Evolutionary conservation across 2,797 vertebrate species (phyloP).

Genomic region (Danio tinwini): DNA sequence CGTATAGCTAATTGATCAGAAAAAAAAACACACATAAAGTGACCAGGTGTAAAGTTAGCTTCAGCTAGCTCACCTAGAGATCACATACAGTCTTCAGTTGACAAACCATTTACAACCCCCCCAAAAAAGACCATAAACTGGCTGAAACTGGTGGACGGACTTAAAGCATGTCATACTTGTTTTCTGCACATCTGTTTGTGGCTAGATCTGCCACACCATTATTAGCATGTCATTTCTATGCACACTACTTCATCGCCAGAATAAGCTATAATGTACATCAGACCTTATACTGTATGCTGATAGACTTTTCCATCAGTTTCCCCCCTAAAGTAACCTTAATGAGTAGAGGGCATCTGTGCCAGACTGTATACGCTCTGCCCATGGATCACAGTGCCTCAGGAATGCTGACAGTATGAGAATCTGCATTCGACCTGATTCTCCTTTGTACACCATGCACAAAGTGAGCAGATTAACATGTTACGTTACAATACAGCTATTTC

Average conservation of each 20-base stretch:
- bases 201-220: neutral
- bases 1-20: too few species aligned
- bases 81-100: neutral
- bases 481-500: neutral
- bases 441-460: neutral
- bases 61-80: neutral
- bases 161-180: neutral
- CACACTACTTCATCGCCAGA: neutral
- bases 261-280: neutral
- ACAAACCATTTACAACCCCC: neutral
- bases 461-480: neutral
- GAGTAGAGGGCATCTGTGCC: slow-evolving; percentile 9
- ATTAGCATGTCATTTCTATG: neutral
- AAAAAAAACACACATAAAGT: too few species aligned
- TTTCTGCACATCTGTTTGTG: neutral
- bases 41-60: neutral
- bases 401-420: slow-evolving; percentile 16
- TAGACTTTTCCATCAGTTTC: neutral
- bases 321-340: neutral
- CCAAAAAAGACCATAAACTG: neutral
- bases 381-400: slow-evolving; percentile 5
- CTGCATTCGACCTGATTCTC: neutral
- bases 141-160: neutral
- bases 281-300: neutral
- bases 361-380: neutral